Conservation (phyloP, 2,888 invertebrate species). For the Lutraria lutraria region DNA sequence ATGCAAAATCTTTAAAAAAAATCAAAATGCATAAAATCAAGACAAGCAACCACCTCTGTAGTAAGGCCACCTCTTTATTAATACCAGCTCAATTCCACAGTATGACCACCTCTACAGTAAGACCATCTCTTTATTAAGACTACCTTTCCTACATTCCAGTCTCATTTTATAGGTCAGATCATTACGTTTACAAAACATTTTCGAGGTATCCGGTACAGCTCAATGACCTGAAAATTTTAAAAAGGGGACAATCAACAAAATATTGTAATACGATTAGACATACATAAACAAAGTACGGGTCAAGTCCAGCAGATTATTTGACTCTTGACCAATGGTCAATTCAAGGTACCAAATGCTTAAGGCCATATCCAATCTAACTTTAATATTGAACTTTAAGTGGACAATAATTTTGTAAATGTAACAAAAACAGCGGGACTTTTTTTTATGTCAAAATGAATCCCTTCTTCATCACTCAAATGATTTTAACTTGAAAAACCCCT, state of each 20-base stretch:
- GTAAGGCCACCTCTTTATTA: too few relatives aligned
- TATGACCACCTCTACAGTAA: too few relatives aligned
- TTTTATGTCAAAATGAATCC: background rate
- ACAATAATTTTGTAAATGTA: background rate
- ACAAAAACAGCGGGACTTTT: background rate
- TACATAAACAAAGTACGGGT: background rate
- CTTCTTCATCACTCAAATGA: background rate
- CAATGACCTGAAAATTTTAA: background rate
- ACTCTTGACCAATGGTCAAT: background rate
- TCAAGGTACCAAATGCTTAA: too few relatives aligned
- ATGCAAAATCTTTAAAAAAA: too few relatives aligned
- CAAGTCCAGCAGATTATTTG: conserved; percentile 7
- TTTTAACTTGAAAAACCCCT: background rate
- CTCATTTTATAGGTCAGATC: too few relatives aligned
- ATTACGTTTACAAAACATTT: too few relatives aligned
- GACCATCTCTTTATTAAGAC: too few relatives aligned
- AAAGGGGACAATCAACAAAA: background rate
- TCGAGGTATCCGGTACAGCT: too few relatives aligned
- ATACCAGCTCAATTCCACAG: too few relatives aligned
- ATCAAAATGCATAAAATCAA: too few relatives aligned
- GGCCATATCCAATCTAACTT: background rate
- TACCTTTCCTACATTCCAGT: too few relatives aligned
- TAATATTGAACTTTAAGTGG: background rate
- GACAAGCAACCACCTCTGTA: too few relatives aligned
- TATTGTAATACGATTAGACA: background rate